Base-by-base conservation (phyloP, 2,888 invertebrate species). In the Chrysolina oricalcia region DNA sequence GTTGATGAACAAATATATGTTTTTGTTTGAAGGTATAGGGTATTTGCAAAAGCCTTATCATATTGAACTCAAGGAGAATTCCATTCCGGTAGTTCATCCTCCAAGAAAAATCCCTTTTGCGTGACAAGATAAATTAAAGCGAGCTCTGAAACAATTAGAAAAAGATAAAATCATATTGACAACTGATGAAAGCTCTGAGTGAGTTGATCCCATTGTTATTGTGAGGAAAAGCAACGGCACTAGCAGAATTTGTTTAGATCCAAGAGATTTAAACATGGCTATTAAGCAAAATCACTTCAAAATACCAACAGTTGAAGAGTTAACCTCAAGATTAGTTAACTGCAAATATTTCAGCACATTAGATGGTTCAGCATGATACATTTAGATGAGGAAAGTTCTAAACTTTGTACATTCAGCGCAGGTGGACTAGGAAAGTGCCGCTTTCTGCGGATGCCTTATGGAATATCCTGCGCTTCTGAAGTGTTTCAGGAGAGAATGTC, bases 1-100 rank as follows among this genome's bases (percentile, higher is more conserved):
- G 41, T 41, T 80, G 17, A 83, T 82, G 27, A 66, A 50, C 67
- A 56, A 81, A 81, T 21, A 70, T 78, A 78, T 63, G 72, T 48
- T 27, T 48, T 64, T 70, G 43, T 76, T 78, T 72, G 53, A 56
- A 53, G 67, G 72, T 40, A 63, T 74, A 48, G 68, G 78, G 27
- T 74, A 70, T 63, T 43, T 72, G 35, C 43, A 63, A 43, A 59
- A 73, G 46, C 53, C 67, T 63, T 72, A 73, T 76, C 70, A 73
- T 35, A 74, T 77, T 15, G 63, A 73, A 43, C 67, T 75, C 27
- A 66, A 72, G 65, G 70, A 70, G 19, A 70, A 77, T 23, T 35
- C 11, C 19, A 73, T 56, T 23, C 75, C 74, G 40, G 70, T 74
- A 17, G 43, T 77, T 64, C 65, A 70, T 35, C 67, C 69, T 35